These are phyloP conservation scores for Cepphus grylle DNA, from an alignment of 2,113 vertebrate genomes.

Conservation along the genomic window DNA sequence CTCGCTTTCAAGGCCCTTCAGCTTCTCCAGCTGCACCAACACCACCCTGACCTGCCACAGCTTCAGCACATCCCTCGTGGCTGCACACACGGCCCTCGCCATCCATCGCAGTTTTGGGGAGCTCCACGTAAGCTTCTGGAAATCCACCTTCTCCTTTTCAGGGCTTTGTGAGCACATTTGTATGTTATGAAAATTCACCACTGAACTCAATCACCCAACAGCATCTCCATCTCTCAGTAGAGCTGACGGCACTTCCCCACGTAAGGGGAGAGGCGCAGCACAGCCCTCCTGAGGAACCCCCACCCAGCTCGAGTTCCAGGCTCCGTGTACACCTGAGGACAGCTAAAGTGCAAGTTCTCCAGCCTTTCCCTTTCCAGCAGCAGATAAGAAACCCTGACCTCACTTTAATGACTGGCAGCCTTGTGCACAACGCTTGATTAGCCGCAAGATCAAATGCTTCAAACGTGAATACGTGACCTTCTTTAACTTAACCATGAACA, in stretches of 20 bases:
- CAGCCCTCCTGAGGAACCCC: not conserved
- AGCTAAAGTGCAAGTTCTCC: not conserved
- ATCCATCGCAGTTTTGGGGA: rapidly evolving
- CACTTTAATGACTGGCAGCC: not conserved
- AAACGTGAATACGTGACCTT: rapidly evolving
- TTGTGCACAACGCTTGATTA: not conserved
- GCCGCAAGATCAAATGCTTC: not conserved
- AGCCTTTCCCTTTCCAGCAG: not conserved
- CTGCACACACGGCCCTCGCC: rapidly evolving
- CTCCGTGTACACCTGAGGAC: rapidly evolving
- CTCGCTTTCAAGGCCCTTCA: not conserved
- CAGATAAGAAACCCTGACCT: not conserved
- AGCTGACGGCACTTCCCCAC: rapidly evolving
- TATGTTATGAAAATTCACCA: rapidly evolving
- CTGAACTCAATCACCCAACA: not conserved
- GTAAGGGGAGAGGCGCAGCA: rapidly evolving
- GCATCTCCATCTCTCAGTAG: not conserved
- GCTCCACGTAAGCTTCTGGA: not conserved
- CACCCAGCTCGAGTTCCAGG: not conserved
- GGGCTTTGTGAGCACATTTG: rapidly evolving
- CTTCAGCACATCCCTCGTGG: rapidly evolving
- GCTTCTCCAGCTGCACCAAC: not conserved
- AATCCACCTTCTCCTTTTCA: not conserved
- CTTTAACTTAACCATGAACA: not conserved
- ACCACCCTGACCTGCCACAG: rapidly evolving